Base-by-base conservation (phyloP, 2,113 vertebrate genomes). In the Herpailurus yagouaroundi region DNA sequence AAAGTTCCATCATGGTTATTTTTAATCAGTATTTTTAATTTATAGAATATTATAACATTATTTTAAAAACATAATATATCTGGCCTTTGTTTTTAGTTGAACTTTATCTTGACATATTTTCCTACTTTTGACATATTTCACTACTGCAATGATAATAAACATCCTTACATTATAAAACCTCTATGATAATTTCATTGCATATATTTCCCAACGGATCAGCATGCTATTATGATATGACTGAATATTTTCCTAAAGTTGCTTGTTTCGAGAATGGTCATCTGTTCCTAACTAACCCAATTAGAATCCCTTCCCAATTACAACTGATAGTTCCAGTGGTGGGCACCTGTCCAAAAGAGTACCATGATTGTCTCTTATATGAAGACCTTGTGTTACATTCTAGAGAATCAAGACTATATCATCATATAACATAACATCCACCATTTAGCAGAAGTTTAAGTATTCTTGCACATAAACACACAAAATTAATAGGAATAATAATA, bases 311-410 rank as follows among this genome's bases (percentile, higher is more conserved):
- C 3, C 3, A 38, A 2, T 86, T 21, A 71, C 2, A 91, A 6
- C 8, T 25, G 19, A 41, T 36, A 16, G 3, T 50, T 48, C 25
- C 14, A 23, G 3, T 4, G 41, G 27, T 38, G 19, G 19, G 9
- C 0, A 18, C 7, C 3, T 41, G 4, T 7, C 0, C 2, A 48
- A 48, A 36, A 6, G 66, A 81, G 23, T n/a, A 15, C 10, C 29
- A 31, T 60, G 9, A 29, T 64, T 8, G 4, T 7, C 3, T 31
- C 18, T 36, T 29, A 57, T 66, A 5, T 69, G 60, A 63, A 36
- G 27, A 48, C 27, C 55, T 74, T 13, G 13, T n/a, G 1, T n/a
- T 63, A 41, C 31, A 2, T 31, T 80, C 16, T 7, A 36, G 1
- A 89, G 1, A 15, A 13, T 31, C 7, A 77, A 69, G 23, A 55